Conservation (phyloP, 1,140 invertebrate genomes). For the Pygmarrhopalites habei region DNA sequence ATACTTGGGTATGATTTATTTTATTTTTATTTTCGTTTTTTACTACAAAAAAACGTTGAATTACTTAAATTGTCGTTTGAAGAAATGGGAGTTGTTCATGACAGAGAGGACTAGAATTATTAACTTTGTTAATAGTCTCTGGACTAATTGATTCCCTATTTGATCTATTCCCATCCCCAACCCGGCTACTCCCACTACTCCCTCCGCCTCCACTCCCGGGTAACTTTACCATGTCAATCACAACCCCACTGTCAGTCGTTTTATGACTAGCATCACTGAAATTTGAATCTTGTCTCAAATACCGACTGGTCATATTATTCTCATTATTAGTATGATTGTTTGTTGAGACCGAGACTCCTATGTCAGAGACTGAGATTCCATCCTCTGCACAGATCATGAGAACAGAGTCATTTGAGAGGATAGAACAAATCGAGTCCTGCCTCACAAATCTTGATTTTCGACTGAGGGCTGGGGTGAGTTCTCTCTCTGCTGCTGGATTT, state of each 20-base stretch:
- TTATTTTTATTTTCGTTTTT: too few species aligned
- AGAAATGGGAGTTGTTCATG: neutral
- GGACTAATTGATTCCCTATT: neutral
- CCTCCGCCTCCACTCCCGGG: too few species aligned
- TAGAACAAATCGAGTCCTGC: constrained; percentile 37
- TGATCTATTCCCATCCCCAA: neutral
- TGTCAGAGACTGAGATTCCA: constrained; percentile 18
- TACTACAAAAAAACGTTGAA: too few species aligned
- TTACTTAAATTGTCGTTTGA: constrained; percentile 11
- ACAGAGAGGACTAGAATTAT: neutral
- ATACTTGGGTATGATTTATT: too few species aligned
- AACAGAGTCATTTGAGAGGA: constrained; percentile 35
- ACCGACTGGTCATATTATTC: neutral
- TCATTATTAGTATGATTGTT: neutral
- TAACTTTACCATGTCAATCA: constrained; percentile 22
- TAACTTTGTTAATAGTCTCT: neutral
- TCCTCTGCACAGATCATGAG: constrained; percentile 37
- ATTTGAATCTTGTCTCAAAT: constrained; percentile 34
- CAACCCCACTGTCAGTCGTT: constrained; percentile 36
- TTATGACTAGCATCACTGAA: constrained; percentile 37
- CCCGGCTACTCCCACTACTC: too few species aligned
- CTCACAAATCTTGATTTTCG: constrained; percentile 26
- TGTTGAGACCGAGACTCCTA: neutral
- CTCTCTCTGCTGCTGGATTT: too few species aligned
- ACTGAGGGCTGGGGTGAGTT: constrained; percentile 13